A percentile compares a stretch with the other conserved stretches of the same genome.
phyloP scores from a whole-genome alignment of 35 echinoderm and acorn worm genomes.

The Apostichopus japonicus region DNA sequence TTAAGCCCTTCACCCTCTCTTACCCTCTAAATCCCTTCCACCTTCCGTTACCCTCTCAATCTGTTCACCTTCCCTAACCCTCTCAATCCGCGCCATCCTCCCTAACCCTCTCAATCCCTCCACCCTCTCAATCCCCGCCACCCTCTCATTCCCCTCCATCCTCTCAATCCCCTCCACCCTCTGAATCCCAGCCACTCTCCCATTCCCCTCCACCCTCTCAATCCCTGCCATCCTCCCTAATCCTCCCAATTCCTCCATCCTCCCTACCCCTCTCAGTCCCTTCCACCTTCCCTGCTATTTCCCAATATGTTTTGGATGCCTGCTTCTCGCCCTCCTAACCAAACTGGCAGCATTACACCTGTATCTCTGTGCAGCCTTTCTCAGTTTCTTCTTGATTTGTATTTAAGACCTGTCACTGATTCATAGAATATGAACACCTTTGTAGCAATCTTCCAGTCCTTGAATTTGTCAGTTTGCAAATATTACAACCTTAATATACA shows the following conservation, averaged over 20 bases:
- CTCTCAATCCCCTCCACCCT: background rate
- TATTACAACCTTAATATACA: background rate
- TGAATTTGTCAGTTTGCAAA: background rate
- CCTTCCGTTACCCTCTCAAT: background rate
- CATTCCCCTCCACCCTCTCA: background rate
- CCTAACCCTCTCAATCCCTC: too few species aligned
- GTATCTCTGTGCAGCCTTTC: too few species aligned
- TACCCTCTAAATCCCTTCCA: background rate
- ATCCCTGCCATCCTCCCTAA: background rate
- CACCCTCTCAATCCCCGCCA: background rate
- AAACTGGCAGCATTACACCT: too few species aligned
- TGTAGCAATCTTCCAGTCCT: too few species aligned
- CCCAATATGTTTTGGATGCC: too few species aligned
- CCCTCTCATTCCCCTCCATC: background rate
- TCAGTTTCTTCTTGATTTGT: too few species aligned
- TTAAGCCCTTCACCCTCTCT: too few species aligned
- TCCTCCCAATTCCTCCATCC: background rate
- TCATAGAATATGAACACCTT: too few species aligned
- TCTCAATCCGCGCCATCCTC: background rate
- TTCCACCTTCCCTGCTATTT: background rate
- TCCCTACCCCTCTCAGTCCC: background rate
- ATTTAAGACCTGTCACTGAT: too few species aligned
- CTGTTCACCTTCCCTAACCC: too few species aligned
- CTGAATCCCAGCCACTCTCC: background rate
- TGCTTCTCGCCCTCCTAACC: too few species aligned